Evolutionary conservation across 2,888 invertebrate species (phyloP).

Genomic region (Rhogogaster chlorosoma): DNA sequence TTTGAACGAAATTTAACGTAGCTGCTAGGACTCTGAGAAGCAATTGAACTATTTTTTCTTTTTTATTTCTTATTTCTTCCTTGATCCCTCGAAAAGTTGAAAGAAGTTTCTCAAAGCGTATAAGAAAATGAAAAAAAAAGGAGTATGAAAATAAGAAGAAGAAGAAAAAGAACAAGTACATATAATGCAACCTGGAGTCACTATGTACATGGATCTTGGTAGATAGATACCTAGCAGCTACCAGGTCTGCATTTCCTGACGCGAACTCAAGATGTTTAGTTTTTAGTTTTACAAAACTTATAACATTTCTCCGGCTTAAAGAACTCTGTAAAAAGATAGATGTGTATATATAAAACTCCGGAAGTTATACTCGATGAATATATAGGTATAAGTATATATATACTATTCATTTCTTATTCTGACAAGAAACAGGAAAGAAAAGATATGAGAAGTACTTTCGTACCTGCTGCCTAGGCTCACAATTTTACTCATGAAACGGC

Average conservation of each 20-base stretch:
- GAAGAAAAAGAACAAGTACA: not conserved
- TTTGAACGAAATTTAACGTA: too few species aligned
- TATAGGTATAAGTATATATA: not conserved
- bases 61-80: not conserved
- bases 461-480: not conserved
- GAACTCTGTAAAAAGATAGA: not conserved
- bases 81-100: not conserved
- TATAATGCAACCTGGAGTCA: not conserved
- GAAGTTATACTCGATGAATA: not conserved
- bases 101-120: not conserved
- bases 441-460: slow-evolving; percentile 4
- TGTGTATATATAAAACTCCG: not conserved
- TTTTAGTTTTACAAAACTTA: not conserved
- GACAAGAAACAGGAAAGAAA: not conserved
- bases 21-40: too few species aligned
- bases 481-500: not conserved
- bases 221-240: not conserved
- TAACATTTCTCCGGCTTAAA: not conserved
- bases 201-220: not conserved
- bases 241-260: not conserved
- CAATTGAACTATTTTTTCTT: not conserved
- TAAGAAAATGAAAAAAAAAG: not conserved
- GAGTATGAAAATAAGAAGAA: not conserved
- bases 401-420: not conserved
- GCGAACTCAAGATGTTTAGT: not conserved